Evolutionary conservation across 2,888 invertebrate genomes (phyloP), one percentile per base, ranked within the genome.

Genomic region (Tachystola acroxantha): DNA sequence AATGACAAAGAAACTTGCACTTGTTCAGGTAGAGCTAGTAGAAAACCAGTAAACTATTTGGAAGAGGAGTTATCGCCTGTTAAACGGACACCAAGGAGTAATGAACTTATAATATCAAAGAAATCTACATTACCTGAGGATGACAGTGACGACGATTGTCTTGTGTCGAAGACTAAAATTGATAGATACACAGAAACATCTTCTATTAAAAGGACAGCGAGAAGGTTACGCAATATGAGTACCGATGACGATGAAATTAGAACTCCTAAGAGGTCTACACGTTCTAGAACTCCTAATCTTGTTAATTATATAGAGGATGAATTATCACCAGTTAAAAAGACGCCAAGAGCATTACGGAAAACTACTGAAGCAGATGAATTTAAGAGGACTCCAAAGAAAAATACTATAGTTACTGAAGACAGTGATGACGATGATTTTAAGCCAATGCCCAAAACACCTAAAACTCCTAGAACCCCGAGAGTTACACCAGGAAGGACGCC

Each of bases 401-500:
- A 47, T 20, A 29, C 55, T 34, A 78, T 62, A 43, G 33, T 55
- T 27, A 46, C 52, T 29, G 65, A 67, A 11, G 70, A 52, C 0
- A 66, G 71, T 56, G 81, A 84, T 50, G 76, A 84, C 50, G 76
- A 81, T 52, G 80, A 82, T 2, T 80, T 77, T 29, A 64, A 57
- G 28, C 62, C 64, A 0, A 30, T 45, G 6, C 68, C 70, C 0
- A 68, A 53, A 35, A 71, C 60, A 1, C 60, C 62, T 7, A 56
- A 43, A 33, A 60, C 60, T 26, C 57, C 48, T 10, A 39, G 39
- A 37, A 46, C 45, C 1, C 49, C 59, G 4, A 61, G 46, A 26
- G 32, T 13, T 3, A 64, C 66, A 1, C 58, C 64, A 4, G 47
- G 53, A 0, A 64, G 50, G 36, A 76, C 78, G 10, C 74, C 80